phyloP scores from a whole-genome alignment of 2,888 invertebrate genomes.

The Drosophila anceps region DNA sequence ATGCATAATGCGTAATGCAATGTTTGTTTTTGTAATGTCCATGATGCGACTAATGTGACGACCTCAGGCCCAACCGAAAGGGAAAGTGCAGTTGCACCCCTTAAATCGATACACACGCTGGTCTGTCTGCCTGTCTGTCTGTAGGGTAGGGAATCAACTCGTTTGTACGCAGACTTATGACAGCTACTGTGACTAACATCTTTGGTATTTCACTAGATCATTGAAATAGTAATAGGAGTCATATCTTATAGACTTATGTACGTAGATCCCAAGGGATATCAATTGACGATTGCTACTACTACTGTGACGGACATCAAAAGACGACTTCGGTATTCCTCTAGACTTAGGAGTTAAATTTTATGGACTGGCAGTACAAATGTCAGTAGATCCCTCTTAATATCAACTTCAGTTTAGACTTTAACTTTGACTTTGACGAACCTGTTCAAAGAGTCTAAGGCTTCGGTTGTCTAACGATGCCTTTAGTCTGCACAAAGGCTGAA shows the following conservation, averaged over 20 bases:
- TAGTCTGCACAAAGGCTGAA: neutral
- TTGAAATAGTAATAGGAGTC: neutral
- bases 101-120: slow-evolving; percentile 11
- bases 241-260: too few species aligned
- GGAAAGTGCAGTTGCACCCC: slow-evolving; percentile 42
- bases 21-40: slow-evolving; percentile 67
- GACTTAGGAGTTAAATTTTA: neutral
- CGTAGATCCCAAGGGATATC: neutral
- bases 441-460: neutral
- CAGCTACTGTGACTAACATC: neutral
- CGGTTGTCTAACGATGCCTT: neutral
- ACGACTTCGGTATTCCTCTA: too few species aligned
- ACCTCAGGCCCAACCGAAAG: slow-evolving; percentile 16
- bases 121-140: neutral
- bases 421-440: neutral
- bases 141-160: neutral
- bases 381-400: neutral
- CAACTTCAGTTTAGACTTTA: neutral
- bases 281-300: neutral
- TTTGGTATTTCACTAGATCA: neutral
- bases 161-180: neutral
- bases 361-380: neutral
- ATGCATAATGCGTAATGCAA: slow-evolving; percentile 74
- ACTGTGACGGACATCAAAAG: neutral
- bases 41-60: slow-evolving; percentile 54